phyloP scores from a whole-genome alignment of 2,113 vertebrate genomes.

The Mustela nigripes region DNA sequence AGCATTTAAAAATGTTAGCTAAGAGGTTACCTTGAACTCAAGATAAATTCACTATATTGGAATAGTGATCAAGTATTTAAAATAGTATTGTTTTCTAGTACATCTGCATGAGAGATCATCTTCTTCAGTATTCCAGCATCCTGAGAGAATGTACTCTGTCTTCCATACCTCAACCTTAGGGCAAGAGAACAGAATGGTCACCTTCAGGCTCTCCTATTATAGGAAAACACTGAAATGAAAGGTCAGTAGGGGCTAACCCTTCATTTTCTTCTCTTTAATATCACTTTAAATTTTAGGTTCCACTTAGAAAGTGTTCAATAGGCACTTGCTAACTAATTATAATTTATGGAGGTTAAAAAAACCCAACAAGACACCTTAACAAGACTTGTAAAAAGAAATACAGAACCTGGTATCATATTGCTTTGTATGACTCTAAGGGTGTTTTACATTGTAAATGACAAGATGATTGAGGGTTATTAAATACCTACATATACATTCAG shows the following conservation, averaged over 20 bases:
- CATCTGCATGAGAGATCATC: neutral
- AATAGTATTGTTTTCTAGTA: slow-evolving; percentile 50
- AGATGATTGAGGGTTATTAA: neutral
- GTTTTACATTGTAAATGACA: neutral
- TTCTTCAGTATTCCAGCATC: neutral
- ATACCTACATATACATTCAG: neutral
- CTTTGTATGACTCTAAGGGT: neutral
- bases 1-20: neutral
- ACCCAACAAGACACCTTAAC: neutral
- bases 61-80: slow-evolving; percentile 13
- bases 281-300: slow-evolving; percentile 20
- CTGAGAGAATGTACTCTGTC: neutral
- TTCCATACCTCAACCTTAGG: neutral
- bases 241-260: neutral
- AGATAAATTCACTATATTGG: neutral
- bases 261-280: slow-evolving; percentile 54
- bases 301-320: slow-evolving; percentile 17
- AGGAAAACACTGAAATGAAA: neutral
- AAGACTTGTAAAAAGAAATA: slow-evolving; percentile 2
- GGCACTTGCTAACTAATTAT: neutral
- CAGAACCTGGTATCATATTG: neutral
- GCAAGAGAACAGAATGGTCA: neutral
- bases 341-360: slow-evolving; percentile 22
- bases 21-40: slow-evolving; percentile 21
- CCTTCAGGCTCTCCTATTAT: neutral